A percentile compares a stretch with the other conserved stretches of the same genome.
phyloP scores from a whole-genome alignment of 2,113 vertebrate genomes.

The Arizona elegans region DNA sequence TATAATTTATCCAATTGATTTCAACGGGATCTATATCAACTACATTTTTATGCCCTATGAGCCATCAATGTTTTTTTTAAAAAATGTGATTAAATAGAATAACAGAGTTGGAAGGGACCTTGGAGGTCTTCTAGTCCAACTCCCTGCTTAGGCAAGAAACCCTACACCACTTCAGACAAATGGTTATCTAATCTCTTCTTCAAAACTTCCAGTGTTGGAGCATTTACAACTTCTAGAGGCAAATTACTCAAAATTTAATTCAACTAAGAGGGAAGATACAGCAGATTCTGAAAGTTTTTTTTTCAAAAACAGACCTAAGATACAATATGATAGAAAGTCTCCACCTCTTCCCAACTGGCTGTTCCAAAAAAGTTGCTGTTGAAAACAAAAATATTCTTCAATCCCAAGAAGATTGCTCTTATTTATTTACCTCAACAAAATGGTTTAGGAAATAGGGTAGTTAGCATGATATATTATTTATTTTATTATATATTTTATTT shows the following conservation, averaged over 20 bases:
- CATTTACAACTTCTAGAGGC: too few relatives aligned
- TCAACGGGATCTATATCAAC: not conserved
- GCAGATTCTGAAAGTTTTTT: not conserved
- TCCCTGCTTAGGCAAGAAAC: too few relatives aligned
- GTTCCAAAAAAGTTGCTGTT: not conserved
- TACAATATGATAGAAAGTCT: not conserved
- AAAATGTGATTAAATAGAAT: not conserved
- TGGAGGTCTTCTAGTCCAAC: too few relatives aligned
- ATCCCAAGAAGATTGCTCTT: not conserved
- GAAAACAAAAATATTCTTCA: not conserved
- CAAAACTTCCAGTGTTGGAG: too few relatives aligned
- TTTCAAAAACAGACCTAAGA: not conserved
- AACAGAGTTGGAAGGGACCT: too few relatives aligned
- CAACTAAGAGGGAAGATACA: not conserved
- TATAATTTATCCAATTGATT: not conserved
- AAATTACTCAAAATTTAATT: not conserved
- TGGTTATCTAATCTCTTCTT: not conserved
- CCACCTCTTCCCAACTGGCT: not conserved
- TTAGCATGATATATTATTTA: not conserved
- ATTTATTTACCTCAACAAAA: not conserved
- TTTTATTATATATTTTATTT: too few relatives aligned
- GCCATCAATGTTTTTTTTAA: not conserved
- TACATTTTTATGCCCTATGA: not conserved
- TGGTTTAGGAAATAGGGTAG: not conserved
- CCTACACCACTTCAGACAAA: too few relatives aligned